Evolutionary conservation across 2,113 vertebrate species (phyloP).

Genomic region (Neotoma lepida): DNA sequence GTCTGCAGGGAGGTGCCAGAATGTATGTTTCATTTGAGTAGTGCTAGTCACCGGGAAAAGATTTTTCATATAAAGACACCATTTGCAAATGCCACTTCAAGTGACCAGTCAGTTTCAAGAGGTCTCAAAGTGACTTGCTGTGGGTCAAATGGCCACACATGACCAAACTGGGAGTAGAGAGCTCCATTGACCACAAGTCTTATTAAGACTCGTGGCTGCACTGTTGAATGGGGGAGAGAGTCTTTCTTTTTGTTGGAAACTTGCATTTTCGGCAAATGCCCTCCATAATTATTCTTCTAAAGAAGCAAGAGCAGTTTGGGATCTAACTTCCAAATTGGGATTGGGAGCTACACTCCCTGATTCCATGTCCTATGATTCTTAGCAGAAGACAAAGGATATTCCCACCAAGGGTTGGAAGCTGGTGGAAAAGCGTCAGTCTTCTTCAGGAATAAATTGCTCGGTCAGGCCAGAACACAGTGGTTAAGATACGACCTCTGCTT

Average conservation of each 20-base stretch:
- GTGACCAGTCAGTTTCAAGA: background rate
- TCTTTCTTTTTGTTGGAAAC: background rate
- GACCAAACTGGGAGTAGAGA: background rate
- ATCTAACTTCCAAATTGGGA: background rate
- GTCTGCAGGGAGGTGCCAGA: background rate
- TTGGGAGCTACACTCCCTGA: background rate
- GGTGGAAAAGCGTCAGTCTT: background rate
- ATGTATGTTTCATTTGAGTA: background rate
- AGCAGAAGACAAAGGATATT: background rate
- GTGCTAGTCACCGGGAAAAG: background rate
- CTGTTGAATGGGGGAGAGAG: background rate
- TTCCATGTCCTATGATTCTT: background rate
- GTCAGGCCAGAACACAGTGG: background rate
- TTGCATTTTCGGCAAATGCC: background rate
- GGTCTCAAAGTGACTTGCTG: background rate
- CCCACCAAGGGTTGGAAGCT: background rate
- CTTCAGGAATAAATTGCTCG: background rate
- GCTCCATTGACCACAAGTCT: background rate
- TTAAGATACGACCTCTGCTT: background rate
- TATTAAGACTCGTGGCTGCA: background rate
- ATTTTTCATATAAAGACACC: background rate
- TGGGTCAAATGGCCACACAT: background rate
- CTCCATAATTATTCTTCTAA: background rate
- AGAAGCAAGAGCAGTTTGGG: background rate
- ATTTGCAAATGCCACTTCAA: conserved; percentile 33